Percentiles rank a stretch among this genome's conserved stretches.
These are phyloP conservation scores for Melipona bicolor DNA, from an alignment of 2,888 invertebrate species.

Conservation along the genomic window DNA sequence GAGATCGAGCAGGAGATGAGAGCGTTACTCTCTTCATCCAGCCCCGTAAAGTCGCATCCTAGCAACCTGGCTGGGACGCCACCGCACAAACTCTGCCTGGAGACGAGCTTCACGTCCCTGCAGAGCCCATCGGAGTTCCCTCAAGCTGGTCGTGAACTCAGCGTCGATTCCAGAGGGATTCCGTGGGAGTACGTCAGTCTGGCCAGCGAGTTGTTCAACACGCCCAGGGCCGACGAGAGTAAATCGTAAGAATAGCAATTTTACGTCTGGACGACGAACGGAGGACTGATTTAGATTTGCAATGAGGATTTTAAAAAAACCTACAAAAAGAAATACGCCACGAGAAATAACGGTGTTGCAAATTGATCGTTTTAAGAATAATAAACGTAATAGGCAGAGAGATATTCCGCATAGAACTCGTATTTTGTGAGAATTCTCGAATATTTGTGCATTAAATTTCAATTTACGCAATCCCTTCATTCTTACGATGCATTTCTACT, in stretches of 20 bases:
- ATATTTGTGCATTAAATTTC: not conserved
- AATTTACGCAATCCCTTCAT: not conserved
- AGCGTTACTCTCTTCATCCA: constrained; percentile 85
- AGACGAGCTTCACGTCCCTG: constrained; percentile 91
- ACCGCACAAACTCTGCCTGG: constrained; percentile 87
- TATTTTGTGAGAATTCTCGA: not conserved
- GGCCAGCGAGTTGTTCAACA: constrained; percentile 80
- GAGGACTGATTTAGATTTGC: constrained; percentile 30
- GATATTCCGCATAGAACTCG: not conserved
- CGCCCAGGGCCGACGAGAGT: constrained; percentile 76
- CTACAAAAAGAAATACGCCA: not conserved
- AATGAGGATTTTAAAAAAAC: not conserved
- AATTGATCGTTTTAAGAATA: not conserved
- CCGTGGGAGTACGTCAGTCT: constrained; percentile 85
- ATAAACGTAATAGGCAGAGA: not conserved
- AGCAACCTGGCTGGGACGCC: constrained; percentile 73
- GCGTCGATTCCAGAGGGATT: constrained; percentile 81
- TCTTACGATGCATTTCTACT: not conserved
- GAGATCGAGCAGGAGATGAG: constrained; percentile 81
- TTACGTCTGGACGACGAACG: constrained; percentile 44
- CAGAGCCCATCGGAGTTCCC: constrained; percentile 85
- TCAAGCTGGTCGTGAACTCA: constrained; percentile 80
- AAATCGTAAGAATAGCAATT: constrained; percentile 79
- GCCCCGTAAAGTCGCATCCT: constrained; percentile 82
- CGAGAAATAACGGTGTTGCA: not conserved